phyloP scores from a whole-genome alignment of 2,113 vertebrate species.

The Lepidothrix coronata region DNA sequence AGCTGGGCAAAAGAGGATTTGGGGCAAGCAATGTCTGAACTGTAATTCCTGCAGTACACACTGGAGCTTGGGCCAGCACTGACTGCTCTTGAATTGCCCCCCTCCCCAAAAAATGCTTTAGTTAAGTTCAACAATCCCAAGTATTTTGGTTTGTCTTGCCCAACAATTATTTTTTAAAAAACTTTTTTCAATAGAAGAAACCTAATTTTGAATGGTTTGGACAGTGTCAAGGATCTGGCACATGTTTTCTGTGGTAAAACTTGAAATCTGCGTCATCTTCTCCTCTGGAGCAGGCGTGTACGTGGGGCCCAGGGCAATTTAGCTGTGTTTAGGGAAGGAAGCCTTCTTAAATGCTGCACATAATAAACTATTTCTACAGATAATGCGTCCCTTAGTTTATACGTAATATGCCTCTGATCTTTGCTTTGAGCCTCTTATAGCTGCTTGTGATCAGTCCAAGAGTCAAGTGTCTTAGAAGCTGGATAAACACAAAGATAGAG shows the following conservation, averaged over 20 bases:
- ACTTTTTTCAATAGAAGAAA: not conserved
- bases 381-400: not conserved
- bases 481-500: conserved; percentile 33
- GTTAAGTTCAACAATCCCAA: not conserved
- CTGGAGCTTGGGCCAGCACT: not conserved
- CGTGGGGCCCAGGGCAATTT: not conserved
- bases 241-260: not conserved
- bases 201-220: not conserved
- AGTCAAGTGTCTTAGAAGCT: conserved; percentile 37
- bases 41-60: not conserved
- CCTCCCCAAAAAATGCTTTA: not conserved
- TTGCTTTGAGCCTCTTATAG: conserved; percentile 24
- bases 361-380: conserved; percentile 1
- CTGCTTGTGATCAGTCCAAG: conserved; percentile 2
- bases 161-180: not conserved
- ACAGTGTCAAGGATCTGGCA: not conserved
- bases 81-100: not conserved
- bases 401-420: not conserved
- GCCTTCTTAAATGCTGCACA: not conserved
- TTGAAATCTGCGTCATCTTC: not conserved
- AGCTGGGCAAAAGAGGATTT: not conserved
- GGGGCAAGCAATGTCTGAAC: not conserved
- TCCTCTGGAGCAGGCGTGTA: not conserved
- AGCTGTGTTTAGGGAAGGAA: not conserved
- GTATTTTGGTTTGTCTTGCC: not conserved